Conservation (phyloP, 2,888 invertebrate species). For the Iphiclides podalirius region DNA sequence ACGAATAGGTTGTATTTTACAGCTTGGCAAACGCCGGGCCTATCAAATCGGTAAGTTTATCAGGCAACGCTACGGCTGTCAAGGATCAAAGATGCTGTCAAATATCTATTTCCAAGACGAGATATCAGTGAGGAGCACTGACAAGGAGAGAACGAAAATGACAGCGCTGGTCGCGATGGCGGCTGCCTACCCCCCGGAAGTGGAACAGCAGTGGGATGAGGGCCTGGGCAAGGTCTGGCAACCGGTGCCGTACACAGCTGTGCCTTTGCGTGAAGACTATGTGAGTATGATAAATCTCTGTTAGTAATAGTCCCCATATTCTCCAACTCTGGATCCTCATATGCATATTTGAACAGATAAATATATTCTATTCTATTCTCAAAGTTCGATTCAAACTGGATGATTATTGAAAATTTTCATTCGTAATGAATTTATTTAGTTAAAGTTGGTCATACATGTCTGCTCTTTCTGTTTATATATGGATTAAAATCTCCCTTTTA, state of each 20-base stretch:
- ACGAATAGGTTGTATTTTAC: too few species aligned
- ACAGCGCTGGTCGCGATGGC: constrained; percentile 62
- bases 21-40: constrained; percentile 58
- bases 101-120: constrained; percentile 54
- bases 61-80: constrained; percentile 51
- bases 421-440: too few species aligned
- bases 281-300: constrained; percentile 44
- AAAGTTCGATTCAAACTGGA: too few species aligned
- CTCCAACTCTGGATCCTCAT: not conserved
- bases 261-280: constrained; percentile 60
- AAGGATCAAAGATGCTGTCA: constrained; percentile 50
- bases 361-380: too few species aligned
- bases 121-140: constrained; percentile 56
- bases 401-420: too few species aligned
- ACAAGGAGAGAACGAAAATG: constrained; percentile 73
- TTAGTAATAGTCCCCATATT: not conserved
- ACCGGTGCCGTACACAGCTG: constrained; percentile 60
- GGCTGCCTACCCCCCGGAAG: constrained; percentile 59
- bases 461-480: too few species aligned
- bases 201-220: constrained; percentile 66
- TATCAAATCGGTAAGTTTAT: constrained; percentile 62
- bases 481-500: too few species aligned
- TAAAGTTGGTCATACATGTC: too few species aligned
- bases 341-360: too few species aligned
- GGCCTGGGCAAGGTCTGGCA: constrained; percentile 66